Evolutionary conservation across 2,797 vertebrate species (phyloP).

Genomic region (Fundulus diaphanus): DNA sequence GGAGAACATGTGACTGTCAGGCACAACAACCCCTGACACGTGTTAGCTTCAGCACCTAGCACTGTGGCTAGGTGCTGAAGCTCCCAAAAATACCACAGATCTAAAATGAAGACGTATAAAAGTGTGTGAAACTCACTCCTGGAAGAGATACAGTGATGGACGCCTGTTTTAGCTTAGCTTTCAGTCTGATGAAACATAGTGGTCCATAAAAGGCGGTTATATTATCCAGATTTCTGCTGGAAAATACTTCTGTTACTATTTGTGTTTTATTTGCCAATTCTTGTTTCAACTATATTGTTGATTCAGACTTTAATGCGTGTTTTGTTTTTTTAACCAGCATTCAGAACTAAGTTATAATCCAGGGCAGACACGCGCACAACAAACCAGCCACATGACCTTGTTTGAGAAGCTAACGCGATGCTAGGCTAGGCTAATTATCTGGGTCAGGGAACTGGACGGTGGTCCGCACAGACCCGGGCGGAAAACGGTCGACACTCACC

Average conservation of each 20-base stretch:
- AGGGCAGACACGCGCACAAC: slow-evolving; percentile 7
- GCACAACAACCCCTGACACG: not conserved
- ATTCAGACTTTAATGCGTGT: not conserved
- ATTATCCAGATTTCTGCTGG: not conserved
- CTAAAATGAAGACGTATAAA: not conserved
- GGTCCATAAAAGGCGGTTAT: not conserved
- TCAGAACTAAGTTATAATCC: not conserved
- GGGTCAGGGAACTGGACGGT: not conserved
- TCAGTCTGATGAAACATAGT: not conserved
- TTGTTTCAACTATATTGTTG: not conserved
- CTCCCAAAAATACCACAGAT: not conserved
- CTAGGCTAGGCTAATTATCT: slow-evolving; percentile 30
- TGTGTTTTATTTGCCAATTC: not conserved
- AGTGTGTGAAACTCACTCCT: not conserved
- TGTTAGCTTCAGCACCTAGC: not conserved
- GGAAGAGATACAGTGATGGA: not conserved
- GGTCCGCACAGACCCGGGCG: not conserved
- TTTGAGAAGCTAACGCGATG: slow-evolving; percentile 37
- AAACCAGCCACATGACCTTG: slow-evolving; percentile 33
- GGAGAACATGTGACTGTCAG: not conserved
- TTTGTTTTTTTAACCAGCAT: no score
- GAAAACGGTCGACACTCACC: slow-evolving; percentile 76
- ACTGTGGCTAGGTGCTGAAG: no score
- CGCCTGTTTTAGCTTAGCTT: not conserved
- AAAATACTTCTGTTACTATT: not conserved